Evolutionary conservation across 2,113 vertebrate genomes (phyloP), one percentile per base, ranked within the genome.

Genomic region (Pongo pygmaeus): DNA sequence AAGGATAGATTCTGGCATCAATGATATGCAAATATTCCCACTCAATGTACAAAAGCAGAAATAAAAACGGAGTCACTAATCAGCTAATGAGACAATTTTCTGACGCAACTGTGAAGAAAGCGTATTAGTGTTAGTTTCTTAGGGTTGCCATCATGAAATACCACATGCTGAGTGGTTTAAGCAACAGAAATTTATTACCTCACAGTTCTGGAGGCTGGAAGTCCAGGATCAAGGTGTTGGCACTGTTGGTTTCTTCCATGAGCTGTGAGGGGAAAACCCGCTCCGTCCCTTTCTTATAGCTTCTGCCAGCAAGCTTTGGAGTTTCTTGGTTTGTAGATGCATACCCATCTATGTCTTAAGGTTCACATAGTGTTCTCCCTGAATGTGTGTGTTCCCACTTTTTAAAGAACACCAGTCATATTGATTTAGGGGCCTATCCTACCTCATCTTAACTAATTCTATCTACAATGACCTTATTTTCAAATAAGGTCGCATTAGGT

Each of bases 401-500:
- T 46, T 50, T 50, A 81, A 52, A 91, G 35, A 84, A 84, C 48
- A 43, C 18, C 23, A 84, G 20, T 74, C 64, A 85, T 35, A 38
- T 6, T 43, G n/a, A 17, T n/a, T 52, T 35, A n/a, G 38, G 1
- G 23, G 4, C 40, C 57, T 2, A 2, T 32, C 38, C 2, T n/a
- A 59, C 6, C 25, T 92, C 20, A 55, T 61, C n/a, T 67, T 64
- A 89, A 91, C 22, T 61, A 61, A 69, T 78, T 80, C 77, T 32
- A 64, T 79, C 50, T 83, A 9, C 27, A 91, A 69, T 90, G 14
- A 57, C 18, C 25, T 12, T 57, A 35, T 91, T 93, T 91, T 87
- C 81, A 93, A 79, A 78, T 48, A 95, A 61, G 16, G 1, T 38
- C 89, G 46, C 89, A 85, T 85, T 50, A 91, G 16, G 6, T 67